Percentiles rank a stretch among this genome's conserved stretches.
These are phyloP conservation scores for Anastrepha ludens DNA, from an alignment of 1,140 invertebrate species.

Conservation along the genomic window DNA sequence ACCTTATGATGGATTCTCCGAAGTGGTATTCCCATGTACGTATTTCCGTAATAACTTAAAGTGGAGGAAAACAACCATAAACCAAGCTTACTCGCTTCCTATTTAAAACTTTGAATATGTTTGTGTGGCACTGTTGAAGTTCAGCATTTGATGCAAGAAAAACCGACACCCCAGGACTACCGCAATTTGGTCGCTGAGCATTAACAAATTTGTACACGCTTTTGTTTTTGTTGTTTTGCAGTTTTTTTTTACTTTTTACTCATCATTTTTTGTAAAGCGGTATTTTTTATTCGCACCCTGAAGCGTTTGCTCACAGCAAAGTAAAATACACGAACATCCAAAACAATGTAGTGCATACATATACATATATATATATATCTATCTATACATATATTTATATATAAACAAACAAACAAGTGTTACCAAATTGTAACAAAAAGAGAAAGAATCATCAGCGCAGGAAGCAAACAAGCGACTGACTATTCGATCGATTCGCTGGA, in stretches of 20 bases:
- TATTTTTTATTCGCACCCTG: constrained; percentile 7
- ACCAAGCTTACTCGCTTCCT: too few relatives aligned
- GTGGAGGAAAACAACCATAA: too few relatives aligned
- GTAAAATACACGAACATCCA: background rate
- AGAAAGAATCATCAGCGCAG: background rate
- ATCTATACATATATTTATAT: background rate
- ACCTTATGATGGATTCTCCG: too few relatives aligned
- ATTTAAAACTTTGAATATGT: too few relatives aligned
- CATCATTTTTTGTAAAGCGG: background rate
- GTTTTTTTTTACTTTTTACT: background rate
- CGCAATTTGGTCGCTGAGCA: constrained; percentile 15
- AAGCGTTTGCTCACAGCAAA: background rate
- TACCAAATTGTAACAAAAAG: background rate
- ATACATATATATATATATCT: background rate
- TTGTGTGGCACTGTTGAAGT: background rate
- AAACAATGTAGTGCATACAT: background rate
- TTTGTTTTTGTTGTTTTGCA: background rate
- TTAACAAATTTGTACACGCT: constrained; percentile 27
- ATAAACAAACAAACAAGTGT: background rate
- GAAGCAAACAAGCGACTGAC: background rate
- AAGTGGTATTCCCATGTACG: too few relatives aligned
- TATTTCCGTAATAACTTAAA: too few relatives aligned
- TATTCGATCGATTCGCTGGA: constrained; percentile 32
- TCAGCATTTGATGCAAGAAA: background rate
- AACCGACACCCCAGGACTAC: background rate